Conservation (phyloP, 92 coral and sea anemone genomes). For the Palythoa grandiflora region DNA sequence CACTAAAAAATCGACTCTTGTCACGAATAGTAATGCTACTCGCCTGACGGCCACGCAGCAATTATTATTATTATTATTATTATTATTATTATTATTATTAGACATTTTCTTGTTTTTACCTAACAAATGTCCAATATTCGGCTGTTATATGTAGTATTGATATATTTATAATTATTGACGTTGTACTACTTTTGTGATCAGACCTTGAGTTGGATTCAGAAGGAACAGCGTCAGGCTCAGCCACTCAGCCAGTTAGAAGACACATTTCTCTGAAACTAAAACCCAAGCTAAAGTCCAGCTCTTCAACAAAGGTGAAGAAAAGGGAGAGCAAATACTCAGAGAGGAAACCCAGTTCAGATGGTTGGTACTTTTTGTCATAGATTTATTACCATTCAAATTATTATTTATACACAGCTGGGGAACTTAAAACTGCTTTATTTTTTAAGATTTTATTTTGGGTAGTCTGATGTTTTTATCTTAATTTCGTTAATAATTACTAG, state of each 20-base stretch:
- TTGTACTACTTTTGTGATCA: background rate
- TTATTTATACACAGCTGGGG: background rate
- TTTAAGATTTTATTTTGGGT: background rate
- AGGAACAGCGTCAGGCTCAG: slow-evolving; percentile 41
- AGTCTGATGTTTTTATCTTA: too few relatives aligned
- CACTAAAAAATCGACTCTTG: too few relatives aligned
- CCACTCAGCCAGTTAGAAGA: slow-evolving; percentile 41
- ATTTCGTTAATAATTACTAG: too few relatives aligned
- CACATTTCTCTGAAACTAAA: slow-evolving; percentile 44
- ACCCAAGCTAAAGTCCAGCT: slow-evolving; percentile 44
- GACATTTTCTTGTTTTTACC: too few relatives aligned
- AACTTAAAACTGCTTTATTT: background rate
- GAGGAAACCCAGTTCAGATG: slow-evolving; percentile 34
- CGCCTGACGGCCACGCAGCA: too few relatives aligned
- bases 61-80: too few relatives aligned
- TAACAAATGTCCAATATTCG: too few relatives aligned
- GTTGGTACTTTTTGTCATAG: slow-evolving; percentile 10
- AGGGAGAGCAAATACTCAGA: slow-evolving; percentile 26
- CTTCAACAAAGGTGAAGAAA: slow-evolving; percentile 37
- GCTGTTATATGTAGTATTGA: background rate
- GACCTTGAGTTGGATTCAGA: slow-evolving; percentile 48
- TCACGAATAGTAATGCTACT: too few relatives aligned
- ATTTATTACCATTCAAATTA: background rate
- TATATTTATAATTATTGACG: background rate
- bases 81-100: too few relatives aligned